Percentiles rank a stretch among this genome's conserved stretches.
phyloP scores from a whole-genome alignment of 30 jellyfish, hydroid and myxozoan genomes.

The Haliclystus octoradiatus region DNA sequence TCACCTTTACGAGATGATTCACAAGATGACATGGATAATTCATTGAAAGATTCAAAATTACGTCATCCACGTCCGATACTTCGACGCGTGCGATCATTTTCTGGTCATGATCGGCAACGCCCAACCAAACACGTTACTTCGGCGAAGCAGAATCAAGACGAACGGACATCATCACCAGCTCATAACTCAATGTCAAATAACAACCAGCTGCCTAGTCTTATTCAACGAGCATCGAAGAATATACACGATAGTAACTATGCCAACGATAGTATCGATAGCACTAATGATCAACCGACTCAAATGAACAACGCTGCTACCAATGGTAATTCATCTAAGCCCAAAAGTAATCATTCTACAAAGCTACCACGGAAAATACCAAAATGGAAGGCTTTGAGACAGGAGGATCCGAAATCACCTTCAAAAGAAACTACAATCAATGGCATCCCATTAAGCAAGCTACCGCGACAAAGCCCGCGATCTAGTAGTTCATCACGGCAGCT shows the following conservation, averaged over 20 bases:
- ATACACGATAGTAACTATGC: neutral
- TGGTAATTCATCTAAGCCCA: neutral
- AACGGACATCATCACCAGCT: neutral
- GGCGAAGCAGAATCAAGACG: neutral
- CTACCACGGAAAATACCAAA: neutral
- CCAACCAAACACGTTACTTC: neutral
- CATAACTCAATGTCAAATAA: neutral
- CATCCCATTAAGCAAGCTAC: constrained; percentile 85
- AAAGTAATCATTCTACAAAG: neutral
- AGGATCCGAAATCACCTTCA: constrained; percentile 70
- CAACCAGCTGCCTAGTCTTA: neutral
- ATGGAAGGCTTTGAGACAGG: constrained; percentile 1
- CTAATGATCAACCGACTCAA: neutral
- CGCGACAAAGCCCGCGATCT: constrained; percentile 44
- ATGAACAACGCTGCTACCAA: neutral
- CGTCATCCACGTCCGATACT: constrained; percentile 42
- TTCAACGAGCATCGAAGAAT: neutral
- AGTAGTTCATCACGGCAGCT: neutral
- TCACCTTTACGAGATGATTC: no score
- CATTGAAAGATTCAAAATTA: neutral
- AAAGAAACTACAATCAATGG: constrained; percentile 96
- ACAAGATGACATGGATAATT: neutral
- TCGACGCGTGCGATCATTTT: constrained; percentile 43
- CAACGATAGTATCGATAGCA: neutral
- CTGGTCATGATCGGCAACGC: constrained; percentile 14